phyloP scores from a whole-genome alignment of 2,888 invertebrate species.

The Hermodice carunculata region DNA sequence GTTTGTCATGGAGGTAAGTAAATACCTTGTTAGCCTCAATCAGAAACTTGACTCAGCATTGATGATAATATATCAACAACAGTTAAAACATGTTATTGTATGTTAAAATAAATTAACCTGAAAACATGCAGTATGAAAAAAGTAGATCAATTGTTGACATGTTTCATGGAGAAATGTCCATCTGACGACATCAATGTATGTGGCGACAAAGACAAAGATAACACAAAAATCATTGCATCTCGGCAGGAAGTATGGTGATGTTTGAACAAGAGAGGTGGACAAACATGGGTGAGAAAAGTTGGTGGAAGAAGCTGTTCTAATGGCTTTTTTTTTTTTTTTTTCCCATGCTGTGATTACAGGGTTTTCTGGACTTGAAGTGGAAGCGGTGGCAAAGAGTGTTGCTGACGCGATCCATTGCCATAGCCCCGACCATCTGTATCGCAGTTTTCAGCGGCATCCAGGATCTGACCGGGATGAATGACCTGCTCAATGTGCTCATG shows the following conservation, averaged over 20 bases:
- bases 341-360: slow-evolving; percentile 46
- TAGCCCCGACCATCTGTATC: slow-evolving; percentile 74
- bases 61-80: not conserved
- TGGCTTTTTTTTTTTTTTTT: not conserved
- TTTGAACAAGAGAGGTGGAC: too few relatives aligned
- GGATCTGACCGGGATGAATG: slow-evolving; percentile 85
- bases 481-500: slow-evolving; percentile 88
- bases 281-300: too few relatives aligned
- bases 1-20: slow-evolving; percentile 82
- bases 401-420: slow-evolving; percentile 87
- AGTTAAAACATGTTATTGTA: not conserved
- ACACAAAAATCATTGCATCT: too few relatives aligned
- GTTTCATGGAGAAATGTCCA: too few relatives aligned
- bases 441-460: slow-evolving; percentile 72
- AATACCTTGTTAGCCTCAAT: too few relatives aligned
- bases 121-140: too few relatives aligned
- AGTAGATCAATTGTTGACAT: too few relatives aligned
- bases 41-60: not conserved
- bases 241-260: too few relatives aligned
- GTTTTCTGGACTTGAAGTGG: slow-evolving; percentile 66
- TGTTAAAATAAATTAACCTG: too few relatives aligned
- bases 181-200: too few relatives aligned
- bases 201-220: too few relatives aligned
- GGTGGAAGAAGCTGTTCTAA: not conserved
- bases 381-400: slow-evolving; percentile 84